Base-by-base conservation (phyloP, 2,797 vertebrate genomes). In the Sebastes oblongus region DNA sequence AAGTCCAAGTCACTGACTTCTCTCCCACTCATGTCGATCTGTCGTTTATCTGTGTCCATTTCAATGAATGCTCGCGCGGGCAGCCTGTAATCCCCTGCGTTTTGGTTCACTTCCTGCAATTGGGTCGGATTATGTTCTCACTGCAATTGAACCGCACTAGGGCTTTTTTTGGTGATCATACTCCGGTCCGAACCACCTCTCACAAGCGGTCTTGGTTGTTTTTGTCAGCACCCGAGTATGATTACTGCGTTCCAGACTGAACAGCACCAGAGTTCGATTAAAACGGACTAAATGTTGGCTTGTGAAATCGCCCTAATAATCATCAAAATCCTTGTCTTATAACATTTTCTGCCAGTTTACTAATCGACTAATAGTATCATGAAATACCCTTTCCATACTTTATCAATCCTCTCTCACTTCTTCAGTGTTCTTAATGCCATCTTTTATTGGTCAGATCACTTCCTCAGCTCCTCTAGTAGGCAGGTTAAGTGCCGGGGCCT, bases 401-500 rank as follows among this genome's bases (percentile, higher is more conserved):
- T 42, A 30, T 55, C 10, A 5, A 11, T 50, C 8, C 11, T 59
- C 24, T 65, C 32, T 0, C 11, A 32, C 13, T 25, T 27, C 46
- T 50, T 64, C 25, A 6, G 4, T 27, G 16, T 64, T 24, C 34
- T 70, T 24, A 27, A 46, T 29, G 34, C 58, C 18, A 25, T 27
- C n/a, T 60, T 16, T 66, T 65, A 24, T 24, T 32, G 25, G 25
- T 34, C 22, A 58, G 13, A 36, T 61, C 36, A 34, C 42, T 64
- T 39, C 42, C 13, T 8, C 24, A 18, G 60, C 66, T 58, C n/a
- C 50, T 30, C 66, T 34, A 50, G 59, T 68, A 58, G 16, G 72
- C 75, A 58, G 77, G 75, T 81, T 50, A 83, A 76, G 75, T 71
- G 71, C 56, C 56, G 2, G 16, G 36, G 71, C 32, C 25, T 65